Percentiles rank a stretch among this genome's conserved stretches.
phyloP scores from a whole-genome alignment of 2,113 vertebrate species.

The Phalacrocorax pelagicus region DNA sequence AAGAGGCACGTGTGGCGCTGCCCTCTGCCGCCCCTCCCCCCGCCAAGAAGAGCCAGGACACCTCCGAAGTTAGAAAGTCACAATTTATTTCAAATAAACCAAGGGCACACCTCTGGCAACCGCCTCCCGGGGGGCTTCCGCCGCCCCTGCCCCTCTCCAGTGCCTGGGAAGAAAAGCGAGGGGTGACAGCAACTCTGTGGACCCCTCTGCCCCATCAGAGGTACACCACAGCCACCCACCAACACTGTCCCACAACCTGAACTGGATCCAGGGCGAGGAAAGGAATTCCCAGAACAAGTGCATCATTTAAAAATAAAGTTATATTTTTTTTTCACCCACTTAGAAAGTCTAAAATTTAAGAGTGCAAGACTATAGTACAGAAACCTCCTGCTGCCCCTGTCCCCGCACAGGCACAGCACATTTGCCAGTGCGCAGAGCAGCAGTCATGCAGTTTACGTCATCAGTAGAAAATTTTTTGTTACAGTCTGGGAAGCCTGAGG shows the following conservation, averaged over 20 bases:
- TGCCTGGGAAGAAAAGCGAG: constrained; percentile 47
- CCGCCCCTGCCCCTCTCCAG: constrained; percentile 39
- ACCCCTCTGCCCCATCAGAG: neutral
- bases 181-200: neutral
- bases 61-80: constrained; percentile 71
- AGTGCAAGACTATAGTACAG: constrained; percentile 34
- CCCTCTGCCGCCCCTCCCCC: too few relatives aligned
- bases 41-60: constrained; percentile 6
- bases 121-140: constrained; percentile 25
- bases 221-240: neutral
- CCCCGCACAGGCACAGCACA: neutral
- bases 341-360: constrained; percentile 52
- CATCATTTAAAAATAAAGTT: constrained; percentile 61
- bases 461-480: constrained; percentile 13
- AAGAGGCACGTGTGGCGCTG: neutral
- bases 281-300: constrained; percentile 4
- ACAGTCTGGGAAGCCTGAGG: constrained; percentile 22
- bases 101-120: constrained; percentile 41
- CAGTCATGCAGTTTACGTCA: constrained; percentile 13
- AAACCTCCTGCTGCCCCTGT: neutral
- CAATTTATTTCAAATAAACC: constrained; percentile 77
- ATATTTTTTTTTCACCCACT: constrained; percentile 9
- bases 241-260: neutral
- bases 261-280: neutral
- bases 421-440: neutral